A percentile compares a stretch with the other conserved stretches of the same genome.
These are phyloP conservation scores for Tenrec ecaudatus DNA, from an alignment of 2,113 vertebrate genomes.

Conservation along the genomic window DNA sequence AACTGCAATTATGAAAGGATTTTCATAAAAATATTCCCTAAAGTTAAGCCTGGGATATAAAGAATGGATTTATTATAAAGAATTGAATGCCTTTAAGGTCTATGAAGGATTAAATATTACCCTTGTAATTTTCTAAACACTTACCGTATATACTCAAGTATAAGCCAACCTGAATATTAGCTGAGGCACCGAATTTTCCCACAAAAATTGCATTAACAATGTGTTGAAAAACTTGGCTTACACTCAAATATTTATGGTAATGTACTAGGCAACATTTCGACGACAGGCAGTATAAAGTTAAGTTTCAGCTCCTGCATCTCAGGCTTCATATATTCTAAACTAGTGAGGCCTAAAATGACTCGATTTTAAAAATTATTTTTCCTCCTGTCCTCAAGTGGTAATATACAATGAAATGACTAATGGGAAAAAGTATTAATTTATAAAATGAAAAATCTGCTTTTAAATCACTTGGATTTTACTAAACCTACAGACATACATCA, in stretches of 20 bases:
- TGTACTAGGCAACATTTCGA: constrained; percentile 40
- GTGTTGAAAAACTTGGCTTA: no score
- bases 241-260: background rate
- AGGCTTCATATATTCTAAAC: constrained; percentile 40
- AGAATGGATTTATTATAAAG: constrained; percentile 13
- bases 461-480: constrained; percentile 27
- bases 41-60: background rate
- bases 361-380: constrained; percentile 15
- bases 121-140: constrained; percentile 22
- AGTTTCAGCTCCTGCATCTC: background rate
- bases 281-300: background rate
- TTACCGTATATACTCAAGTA: background rate
- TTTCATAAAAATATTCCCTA: background rate
- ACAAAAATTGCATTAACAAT: no score
- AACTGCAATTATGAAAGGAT: background rate
- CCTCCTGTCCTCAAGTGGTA: constrained; percentile 17
- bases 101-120: constrained; percentile 36
- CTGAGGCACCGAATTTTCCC: no score
- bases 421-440: constrained; percentile 30
- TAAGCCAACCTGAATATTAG: no score
- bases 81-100: background rate
- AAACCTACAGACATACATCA: background rate
- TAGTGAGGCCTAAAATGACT: background rate
- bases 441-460: constrained; percentile 34
- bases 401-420: constrained; percentile 42